Evolutionary conservation across 2,888 invertebrate species (phyloP), one percentile per base, ranked within the genome.

Genomic region (Siphonodentalium dalli): DNA sequence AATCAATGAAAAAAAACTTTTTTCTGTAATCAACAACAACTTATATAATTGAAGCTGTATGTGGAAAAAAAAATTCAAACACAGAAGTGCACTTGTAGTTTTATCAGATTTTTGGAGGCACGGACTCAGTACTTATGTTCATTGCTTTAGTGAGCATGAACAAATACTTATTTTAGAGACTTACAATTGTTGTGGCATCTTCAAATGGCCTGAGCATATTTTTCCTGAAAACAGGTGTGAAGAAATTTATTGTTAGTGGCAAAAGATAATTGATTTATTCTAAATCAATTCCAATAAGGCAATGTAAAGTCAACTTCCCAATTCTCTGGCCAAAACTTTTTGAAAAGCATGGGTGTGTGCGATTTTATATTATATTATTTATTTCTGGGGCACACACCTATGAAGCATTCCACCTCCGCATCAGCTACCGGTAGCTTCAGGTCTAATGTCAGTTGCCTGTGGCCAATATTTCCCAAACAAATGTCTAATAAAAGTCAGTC

Each of bases 141-240:
- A 37, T 9, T 37, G n/a, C 9, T 18, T n/a, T n/a, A n/a, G n/a
- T n/a, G n/a, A n/a, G n/a, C n/a, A n/a, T n/a, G n/a, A n/a, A n/a
- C n/a, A n/a, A 18, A 9, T 1, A 26, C 2, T 23, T 23, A 15
- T 3, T 13, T 3, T 2, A n/a, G 9, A 39, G 13, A 72, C 69
- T 74, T 68, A 80, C 80, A 61, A 98, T 84, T 3, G 90, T 88
- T 0, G 90, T 87, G 0, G 88, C 85, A 84, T 97, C 91, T 84
- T 98, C 98, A 83, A 99, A 97, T 0, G 97, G 92, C 18, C 92
- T 87, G 58, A 94, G 87, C 63, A 93, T 92, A 84, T 97, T 92
- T 78, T 92, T 93, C 55, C 90, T 80, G 67, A 23, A 63, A 64
- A 29, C 23, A 38, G 54, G 55, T 53, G 42, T 49, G 35, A 40